phyloP scores from a whole-genome alignment of 2,113 vertebrate genomes.

The Lepisosteus osseus region DNA sequence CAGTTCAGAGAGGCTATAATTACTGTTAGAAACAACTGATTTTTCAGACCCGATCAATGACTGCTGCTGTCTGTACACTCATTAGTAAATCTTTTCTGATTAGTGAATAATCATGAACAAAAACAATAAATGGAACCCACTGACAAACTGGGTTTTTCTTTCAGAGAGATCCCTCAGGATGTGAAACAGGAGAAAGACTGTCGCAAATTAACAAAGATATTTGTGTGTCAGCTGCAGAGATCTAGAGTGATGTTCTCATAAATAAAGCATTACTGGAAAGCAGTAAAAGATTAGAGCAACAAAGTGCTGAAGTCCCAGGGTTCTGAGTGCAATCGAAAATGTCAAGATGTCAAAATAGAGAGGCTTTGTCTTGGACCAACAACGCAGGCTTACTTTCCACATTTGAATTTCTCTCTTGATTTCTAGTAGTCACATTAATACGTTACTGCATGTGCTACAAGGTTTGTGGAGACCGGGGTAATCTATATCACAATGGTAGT shows the following conservation, averaged over 20 bases:
- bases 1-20: constrained; percentile 72
- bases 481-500: too few relatives aligned
- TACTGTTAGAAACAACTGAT: constrained; percentile 59
- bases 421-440: too few relatives aligned
- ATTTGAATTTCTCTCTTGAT: too few relatives aligned
- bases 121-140: not conserved
- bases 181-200: not conserved
- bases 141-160: not conserved
- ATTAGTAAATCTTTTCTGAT: constrained; percentile 73
- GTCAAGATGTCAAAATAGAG: too few relatives aligned
- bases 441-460: too few relatives aligned
- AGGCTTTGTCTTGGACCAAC: too few relatives aligned
- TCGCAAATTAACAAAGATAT: not conserved
- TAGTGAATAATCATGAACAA: constrained; percentile 28
- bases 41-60: constrained; percentile 71
- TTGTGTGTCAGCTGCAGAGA: not conserved
- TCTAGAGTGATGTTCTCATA: not conserved
- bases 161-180: not conserved
- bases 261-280: not conserved
- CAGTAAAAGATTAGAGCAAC: too few relatives aligned
- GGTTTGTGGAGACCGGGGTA: too few relatives aligned
- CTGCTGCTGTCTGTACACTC: constrained; percentile 71
- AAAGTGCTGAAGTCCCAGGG: too few relatives aligned
- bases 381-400: too few relatives aligned
- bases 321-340: too few relatives aligned